phyloP scores from a whole-genome alignment of 2,113 vertebrate species.

The Pedionomus torquatus region DNA sequence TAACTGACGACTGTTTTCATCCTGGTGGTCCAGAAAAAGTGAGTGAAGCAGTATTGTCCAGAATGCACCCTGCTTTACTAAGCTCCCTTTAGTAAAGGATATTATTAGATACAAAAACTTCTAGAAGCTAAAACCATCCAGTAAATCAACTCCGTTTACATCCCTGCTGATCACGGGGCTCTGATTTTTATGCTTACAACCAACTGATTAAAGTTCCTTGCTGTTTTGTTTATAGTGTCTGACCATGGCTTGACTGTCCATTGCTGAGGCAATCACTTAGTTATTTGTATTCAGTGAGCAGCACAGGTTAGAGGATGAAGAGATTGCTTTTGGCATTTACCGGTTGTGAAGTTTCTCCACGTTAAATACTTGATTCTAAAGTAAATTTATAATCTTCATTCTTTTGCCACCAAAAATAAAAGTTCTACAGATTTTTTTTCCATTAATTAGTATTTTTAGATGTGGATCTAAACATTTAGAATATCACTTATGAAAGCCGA shows the following conservation, averaged over 20 bases:
- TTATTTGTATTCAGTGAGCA: conserved; percentile 52
- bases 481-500: background rate
- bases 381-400: conserved; percentile 57
- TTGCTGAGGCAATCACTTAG: conserved; percentile 40
- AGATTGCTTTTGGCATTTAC: conserved; percentile 17
- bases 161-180: background rate
- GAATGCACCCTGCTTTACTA: fast-evolving
- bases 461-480: background rate
- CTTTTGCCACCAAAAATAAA: background rate
- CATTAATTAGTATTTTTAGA: background rate
- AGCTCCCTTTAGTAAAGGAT: background rate
- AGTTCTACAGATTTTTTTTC: background rate
- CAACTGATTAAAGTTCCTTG: conserved; percentile 39
- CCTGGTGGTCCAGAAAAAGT: background rate
- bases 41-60: background rate
- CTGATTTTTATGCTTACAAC: conserved; percentile 58
- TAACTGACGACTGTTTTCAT: background rate
- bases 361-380: conserved; percentile 25
- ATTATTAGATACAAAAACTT: background rate
- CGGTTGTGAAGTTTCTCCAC: background rate
- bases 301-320: background rate
- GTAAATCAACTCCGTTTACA: background rate
- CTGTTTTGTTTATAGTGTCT: conserved; percentile 30
- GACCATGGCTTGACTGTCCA: conserved; percentile 45
- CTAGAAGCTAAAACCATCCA: background rate